Conservation (phyloP, 2,888 invertebrate species). For the Griposia aprilina region DNA sequence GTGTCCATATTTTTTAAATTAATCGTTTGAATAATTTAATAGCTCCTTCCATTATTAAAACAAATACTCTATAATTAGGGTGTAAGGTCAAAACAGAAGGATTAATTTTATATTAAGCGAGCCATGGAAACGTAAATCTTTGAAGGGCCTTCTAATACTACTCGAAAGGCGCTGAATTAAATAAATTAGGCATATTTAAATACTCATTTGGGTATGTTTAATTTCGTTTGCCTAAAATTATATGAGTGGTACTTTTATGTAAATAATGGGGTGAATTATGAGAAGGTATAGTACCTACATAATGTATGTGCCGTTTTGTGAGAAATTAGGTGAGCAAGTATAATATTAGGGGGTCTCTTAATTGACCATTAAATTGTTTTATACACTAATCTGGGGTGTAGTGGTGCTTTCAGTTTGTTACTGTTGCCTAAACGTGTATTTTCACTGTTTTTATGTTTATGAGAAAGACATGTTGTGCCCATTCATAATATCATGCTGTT, state of each 20-base stretch:
- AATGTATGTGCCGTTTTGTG: slow-evolving; percentile 19
- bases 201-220: slow-evolving; percentile 20
- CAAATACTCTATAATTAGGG: slow-evolving; percentile 12
- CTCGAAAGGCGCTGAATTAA: slow-evolving; percentile 30
- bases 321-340: neutral
- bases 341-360: neutral
- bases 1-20: too few species aligned
- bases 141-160: slow-evolving; percentile 28
- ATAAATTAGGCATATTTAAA: slow-evolving; percentile 42
- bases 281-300: neutral
- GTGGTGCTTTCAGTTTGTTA: neutral
- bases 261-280: slow-evolving; percentile 22
- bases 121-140: slow-evolving; percentile 21
- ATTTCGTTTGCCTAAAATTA: slow-evolving; percentile 38
- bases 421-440: neutral
- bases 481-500: neutral
- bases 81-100: neutral
- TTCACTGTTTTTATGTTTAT: neutral
- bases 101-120: slow-evolving; percentile 6
- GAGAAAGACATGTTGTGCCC: neutral
- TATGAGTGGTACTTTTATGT: slow-evolving; percentile 34
- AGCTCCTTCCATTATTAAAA: neutral
- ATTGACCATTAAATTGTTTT: neutral
- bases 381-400: neutral
- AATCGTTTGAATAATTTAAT: neutral